phyloP scores from a whole-genome alignment of 2,888 invertebrate genomes.

The Phrixothrix hirtus region DNA sequence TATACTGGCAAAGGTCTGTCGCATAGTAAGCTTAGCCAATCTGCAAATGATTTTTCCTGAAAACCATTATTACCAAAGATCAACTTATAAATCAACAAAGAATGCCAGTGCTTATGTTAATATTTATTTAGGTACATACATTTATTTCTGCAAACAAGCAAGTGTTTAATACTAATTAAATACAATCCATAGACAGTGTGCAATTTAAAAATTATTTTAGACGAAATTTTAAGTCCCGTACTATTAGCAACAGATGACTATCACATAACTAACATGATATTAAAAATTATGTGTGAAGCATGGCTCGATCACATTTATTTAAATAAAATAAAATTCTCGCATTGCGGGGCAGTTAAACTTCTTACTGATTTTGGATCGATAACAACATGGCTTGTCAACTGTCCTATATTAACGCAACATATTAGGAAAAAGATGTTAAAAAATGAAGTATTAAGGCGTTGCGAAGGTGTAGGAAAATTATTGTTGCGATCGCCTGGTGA shows the following conservation, averaged over 20 bases:
- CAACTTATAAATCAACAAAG: conserved; percentile 54
- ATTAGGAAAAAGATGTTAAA: conserved; percentile 63
- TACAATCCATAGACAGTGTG: too few species aligned
- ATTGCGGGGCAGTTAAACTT: conserved; percentile 77
- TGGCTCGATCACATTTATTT: conserved; percentile 87
- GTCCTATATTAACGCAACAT: conserved; percentile 60
- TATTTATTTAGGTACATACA: conserved; percentile 67
- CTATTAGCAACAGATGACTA: conserved; percentile 74
- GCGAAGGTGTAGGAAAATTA: conserved; percentile 83
- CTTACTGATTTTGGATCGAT: conserved; percentile 82
- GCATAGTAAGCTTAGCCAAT: conserved; percentile 77
- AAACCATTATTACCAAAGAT: conserved; percentile 67
- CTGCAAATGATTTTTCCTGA: conserved; percentile 81
- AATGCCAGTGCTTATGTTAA: conserved; percentile 68
- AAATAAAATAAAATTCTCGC: conserved; percentile 79
- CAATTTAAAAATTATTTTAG: too few species aligned
- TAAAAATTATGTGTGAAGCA: conserved; percentile 82
- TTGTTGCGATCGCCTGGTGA: conserved; percentile 81
- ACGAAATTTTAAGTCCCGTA: conserved; percentile 77
- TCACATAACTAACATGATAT: conserved; percentile 73
- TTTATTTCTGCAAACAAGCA: too few species aligned
- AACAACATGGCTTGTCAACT: conserved; percentile 72
- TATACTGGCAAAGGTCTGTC: conserved; percentile 74
- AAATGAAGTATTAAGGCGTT: conserved; percentile 71
- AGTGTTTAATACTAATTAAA: too few species aligned